phyloP scores from a whole-genome alignment of 2,797 vertebrate genomes.

The Falco concolor region DNA sequence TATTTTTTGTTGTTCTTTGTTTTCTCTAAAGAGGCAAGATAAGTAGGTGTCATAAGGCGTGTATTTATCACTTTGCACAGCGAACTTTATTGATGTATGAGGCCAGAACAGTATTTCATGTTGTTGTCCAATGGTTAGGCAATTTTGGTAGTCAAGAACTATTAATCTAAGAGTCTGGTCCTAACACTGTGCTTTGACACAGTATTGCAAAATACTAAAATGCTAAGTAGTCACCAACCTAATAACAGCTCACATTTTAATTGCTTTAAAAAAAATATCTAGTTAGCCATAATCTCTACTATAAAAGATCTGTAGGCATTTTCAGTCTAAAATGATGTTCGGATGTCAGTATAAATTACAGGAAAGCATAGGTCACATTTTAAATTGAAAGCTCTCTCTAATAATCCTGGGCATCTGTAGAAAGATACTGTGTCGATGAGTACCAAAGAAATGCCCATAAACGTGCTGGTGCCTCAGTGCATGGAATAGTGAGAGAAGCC shows the following conservation, averaged over 20 bases:
- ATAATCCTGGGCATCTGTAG: not conserved
- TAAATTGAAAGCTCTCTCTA: not conserved
- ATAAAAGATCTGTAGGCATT: not conserved
- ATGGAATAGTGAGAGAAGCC: not conserved
- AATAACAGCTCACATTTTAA: not conserved
- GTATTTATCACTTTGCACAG: not conserved
- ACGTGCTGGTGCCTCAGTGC: not conserved
- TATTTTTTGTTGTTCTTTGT: not conserved
- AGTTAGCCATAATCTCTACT: not conserved
- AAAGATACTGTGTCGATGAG: not conserved
- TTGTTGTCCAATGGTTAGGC: not conserved
- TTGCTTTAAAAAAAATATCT: not conserved
- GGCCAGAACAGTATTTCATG: not conserved
- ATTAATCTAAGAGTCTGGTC: not conserved
- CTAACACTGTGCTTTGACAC: not conserved
- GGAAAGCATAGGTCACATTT: not conserved
- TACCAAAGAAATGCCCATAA: not conserved
- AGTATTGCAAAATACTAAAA: not conserved
- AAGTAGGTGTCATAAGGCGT: not conserved
- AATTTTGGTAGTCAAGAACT: not conserved
- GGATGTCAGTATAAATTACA: not conserved
- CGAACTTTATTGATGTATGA: not conserved
- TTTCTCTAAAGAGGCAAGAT: not conserved
- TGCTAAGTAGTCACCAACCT: not conserved
- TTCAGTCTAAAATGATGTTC: not conserved